Evolutionary conservation across 2,113 vertebrate genomes (phyloP), one percentile per base, ranked within the genome.

Genomic region (Stomatorhinus ivindoensis): DNA sequence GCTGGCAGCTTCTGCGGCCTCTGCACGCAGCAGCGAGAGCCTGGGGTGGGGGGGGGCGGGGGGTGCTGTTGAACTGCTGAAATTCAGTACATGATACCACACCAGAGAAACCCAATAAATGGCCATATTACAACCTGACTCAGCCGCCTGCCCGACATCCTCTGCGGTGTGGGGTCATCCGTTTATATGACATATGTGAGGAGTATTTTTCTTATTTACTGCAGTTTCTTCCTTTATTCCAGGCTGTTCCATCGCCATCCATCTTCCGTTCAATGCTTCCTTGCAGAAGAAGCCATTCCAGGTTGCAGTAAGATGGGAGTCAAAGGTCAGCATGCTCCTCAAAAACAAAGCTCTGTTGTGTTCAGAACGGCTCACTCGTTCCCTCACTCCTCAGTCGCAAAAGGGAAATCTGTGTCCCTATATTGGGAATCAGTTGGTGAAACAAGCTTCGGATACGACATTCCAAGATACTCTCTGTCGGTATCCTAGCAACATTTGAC

Each of bases 91-190:
- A 86, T 51, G 27, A 39, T 35, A 5, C 48, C 10, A 87, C 85
- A 87, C 31, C 50, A 35, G 85, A 87, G 85, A 87, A 27, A 53
- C 50, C 83, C 85, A 53, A 39, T 87, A 87, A 87, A 87, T 13
- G 48, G 24, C 21, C 6, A 53, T 51, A 31, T 51, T 53, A 35
- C 31, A 35, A 15, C 13, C 85, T 53, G 48, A 15, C 31, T 51
- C 47, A 50, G 50, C 53, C 2, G 50, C 31, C 31, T 35, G 48
- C 50, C 6, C 11, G 4, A 19, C 48, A 10, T n/a, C 47, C 3
- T 21, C 85, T 7, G 7, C 6, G 50, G 13, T 7, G 6, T 35
- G n/a, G 8, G 50, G 50, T 42, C 85, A 39, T 87, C 35, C 27
- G 10, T 87, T 87, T 87, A 87, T 35, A 39, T 27, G 24, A 86